phyloP scores from a whole-genome alignment of 1,140 invertebrate genomes.

The Asbolus verrucosus region DNA sequence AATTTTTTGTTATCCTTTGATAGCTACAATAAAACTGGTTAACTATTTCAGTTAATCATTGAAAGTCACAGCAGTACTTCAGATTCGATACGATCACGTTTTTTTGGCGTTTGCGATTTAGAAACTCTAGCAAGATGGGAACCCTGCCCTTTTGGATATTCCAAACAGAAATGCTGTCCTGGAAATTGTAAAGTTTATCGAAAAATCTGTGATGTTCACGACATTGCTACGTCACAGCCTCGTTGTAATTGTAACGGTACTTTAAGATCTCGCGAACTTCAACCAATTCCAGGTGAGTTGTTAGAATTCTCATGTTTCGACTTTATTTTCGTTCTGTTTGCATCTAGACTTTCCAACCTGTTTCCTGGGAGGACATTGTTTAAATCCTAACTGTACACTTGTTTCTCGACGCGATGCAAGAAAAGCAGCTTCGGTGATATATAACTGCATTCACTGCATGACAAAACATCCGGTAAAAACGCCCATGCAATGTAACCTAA shows the following conservation, averaged over 20 bases:
- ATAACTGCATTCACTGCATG: conserved; percentile 34
- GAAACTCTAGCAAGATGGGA: conserved; percentile 46
- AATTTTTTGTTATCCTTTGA: too few relatives aligned
- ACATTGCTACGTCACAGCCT: background rate
- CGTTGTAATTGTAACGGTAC: background rate
- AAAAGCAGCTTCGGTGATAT: conserved; percentile 11
- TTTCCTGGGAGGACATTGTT: background rate
- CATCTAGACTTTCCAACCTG: conserved; percentile 20
- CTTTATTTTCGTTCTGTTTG: too few relatives aligned
- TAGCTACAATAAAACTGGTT: too few relatives aligned
- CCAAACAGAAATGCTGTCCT: background rate
- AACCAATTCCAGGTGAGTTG: background rate
- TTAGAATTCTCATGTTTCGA: too few relatives aligned
- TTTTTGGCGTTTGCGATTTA: conserved; percentile 46
- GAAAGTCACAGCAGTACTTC: background rate
- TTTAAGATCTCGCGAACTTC: background rate
- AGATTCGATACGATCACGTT: conserved; percentile 12
- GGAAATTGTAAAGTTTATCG: background rate
- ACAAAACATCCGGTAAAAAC: conserved; percentile 39
- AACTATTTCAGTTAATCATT: conserved; percentile 20
- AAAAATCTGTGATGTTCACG: background rate
- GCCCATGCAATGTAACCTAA: conserved; percentile 16
- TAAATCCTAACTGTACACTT: background rate
- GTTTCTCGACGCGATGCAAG: conserved; percentile 22
- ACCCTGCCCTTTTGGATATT: conserved; percentile 36